phyloP scores from a whole-genome alignment of 2,113 vertebrate genomes.

The Platichthys flesus region DNA sequence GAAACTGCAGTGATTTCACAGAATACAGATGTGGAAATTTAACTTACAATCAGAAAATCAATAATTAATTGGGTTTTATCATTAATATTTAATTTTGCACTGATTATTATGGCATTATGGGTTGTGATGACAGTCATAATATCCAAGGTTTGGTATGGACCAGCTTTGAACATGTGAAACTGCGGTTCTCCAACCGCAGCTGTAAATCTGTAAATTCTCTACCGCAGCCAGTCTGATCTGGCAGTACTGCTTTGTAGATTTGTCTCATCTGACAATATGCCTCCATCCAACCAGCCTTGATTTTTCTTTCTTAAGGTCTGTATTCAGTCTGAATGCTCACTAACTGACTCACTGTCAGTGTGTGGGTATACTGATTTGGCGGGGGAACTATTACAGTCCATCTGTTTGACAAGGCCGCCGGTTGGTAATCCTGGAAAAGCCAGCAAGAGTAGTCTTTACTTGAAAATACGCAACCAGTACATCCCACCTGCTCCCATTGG shows the following conservation, averaged over 20 bases:
- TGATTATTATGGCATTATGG: not conserved
- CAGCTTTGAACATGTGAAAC: no score
- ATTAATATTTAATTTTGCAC: not conserved
- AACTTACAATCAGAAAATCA: slow-evolving; percentile 4
- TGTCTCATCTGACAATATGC: not conserved
- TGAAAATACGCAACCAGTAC: no score
- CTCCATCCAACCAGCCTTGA: not conserved
- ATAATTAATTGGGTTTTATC: slow-evolving; percentile 1
- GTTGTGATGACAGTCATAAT: not conserved
- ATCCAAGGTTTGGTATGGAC: not conserved
- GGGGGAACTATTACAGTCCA: not conserved
- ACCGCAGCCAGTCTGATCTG: not conserved
- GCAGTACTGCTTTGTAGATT: not conserved
- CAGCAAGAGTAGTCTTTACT: no score
- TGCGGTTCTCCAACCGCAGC: no score
- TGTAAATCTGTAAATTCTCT: no score
- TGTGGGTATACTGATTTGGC: not conserved
- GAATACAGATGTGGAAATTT: slow-evolving; percentile 3
- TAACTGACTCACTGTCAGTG: not conserved
- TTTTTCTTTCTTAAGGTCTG: not conserved
- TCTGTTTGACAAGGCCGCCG: not conserved
- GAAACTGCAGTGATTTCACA: not conserved
- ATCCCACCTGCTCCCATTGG: no score
- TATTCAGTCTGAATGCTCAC: not conserved
- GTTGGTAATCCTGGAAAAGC: no score